phyloP scores from a whole-genome alignment of 2,113 vertebrate genomes.

The Stictonetta naevosa region DNA sequence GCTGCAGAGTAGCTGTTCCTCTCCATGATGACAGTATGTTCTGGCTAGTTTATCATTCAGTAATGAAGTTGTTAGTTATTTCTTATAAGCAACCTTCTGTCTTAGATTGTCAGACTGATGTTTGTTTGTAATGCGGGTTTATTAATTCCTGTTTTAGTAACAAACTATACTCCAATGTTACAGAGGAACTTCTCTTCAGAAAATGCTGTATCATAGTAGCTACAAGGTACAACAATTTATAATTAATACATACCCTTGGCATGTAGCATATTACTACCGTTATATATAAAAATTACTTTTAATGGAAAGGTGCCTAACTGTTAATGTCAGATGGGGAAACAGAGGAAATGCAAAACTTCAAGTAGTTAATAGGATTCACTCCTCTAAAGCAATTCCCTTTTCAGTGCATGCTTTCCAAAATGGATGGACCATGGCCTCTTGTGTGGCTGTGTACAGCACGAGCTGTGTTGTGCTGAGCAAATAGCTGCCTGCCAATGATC shows the following conservation, averaged over 20 bases:
- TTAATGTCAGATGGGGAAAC: neutral
- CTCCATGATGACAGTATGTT: neutral
- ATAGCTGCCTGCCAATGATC: neutral
- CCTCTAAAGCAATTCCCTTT: neutral
- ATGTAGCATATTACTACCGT: neutral
- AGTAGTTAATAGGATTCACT: neutral
- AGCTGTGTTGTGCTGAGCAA: neutral
- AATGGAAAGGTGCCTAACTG: neutral
- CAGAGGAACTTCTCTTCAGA: neutral
- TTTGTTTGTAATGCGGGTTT: neutral
- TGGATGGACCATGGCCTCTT: neutral
- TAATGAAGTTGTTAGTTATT: neutral
- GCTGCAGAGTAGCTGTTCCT: constrained; percentile 26
- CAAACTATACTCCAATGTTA: neutral
- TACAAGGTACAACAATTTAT: neutral
- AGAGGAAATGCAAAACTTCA: neutral
- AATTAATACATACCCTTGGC: neutral
- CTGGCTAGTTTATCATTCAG: neutral
- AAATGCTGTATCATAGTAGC: neutral
- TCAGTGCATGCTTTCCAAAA: neutral
- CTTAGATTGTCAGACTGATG: neutral
- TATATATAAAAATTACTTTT: neutral
- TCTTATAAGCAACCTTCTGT: neutral
- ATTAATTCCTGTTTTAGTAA: neutral
- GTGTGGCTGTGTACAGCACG: neutral